Evolutionary conservation across 2,888 invertebrate genomes (phyloP).

Genomic region (Teinopalpus imperialis): DNA sequence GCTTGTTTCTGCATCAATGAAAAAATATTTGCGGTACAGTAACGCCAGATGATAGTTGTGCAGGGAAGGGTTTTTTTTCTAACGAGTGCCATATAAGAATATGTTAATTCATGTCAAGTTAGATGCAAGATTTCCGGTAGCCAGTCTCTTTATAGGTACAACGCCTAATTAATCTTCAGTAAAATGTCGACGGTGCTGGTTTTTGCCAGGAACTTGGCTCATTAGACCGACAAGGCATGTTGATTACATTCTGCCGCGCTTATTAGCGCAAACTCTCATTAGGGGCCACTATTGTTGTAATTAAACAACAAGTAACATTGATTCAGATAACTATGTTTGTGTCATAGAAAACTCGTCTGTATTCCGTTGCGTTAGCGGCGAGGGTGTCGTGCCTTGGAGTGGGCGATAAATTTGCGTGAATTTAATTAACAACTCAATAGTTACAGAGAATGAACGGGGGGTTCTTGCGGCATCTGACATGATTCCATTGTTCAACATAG

Average conservation of each 20-base stretch:
- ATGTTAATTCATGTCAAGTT: constrained; percentile 52
- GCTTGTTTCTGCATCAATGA: constrained; percentile 22
- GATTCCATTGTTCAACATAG: constrained; percentile 71
- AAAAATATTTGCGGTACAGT: constrained; percentile 30
- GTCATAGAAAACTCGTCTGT: constrained; percentile 51
- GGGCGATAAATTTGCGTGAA: constrained; percentile 62
- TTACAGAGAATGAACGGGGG: constrained; percentile 61
- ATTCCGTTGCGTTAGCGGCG: constrained; percentile 43
- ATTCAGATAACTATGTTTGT: constrained; percentile 45
- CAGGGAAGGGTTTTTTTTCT: constrained; percentile 32
- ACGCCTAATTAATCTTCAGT: constrained; percentile 77
- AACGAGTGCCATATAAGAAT: constrained; percentile 50
- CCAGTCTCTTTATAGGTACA: constrained; percentile 61
- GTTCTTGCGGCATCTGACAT: constrained; percentile 73
- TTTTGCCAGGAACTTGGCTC: constrained; percentile 79
- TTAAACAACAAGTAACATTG: constrained; percentile 75
- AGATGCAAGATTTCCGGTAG: constrained; percentile 52
- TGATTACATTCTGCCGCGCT: constrained; percentile 81
- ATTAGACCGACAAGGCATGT: constrained; percentile 80
- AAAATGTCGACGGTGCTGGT: constrained; percentile 75
- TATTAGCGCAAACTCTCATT: constrained; percentile 81
- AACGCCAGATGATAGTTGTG: constrained; percentile 1
- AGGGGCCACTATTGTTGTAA: constrained; percentile 81
- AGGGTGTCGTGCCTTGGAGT: constrained; percentile 31
- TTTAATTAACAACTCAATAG: constrained; percentile 80